Evolutionary conservation across 2,113 vertebrate genomes (phyloP).

Genomic region (Mustelus asterias): DNA sequence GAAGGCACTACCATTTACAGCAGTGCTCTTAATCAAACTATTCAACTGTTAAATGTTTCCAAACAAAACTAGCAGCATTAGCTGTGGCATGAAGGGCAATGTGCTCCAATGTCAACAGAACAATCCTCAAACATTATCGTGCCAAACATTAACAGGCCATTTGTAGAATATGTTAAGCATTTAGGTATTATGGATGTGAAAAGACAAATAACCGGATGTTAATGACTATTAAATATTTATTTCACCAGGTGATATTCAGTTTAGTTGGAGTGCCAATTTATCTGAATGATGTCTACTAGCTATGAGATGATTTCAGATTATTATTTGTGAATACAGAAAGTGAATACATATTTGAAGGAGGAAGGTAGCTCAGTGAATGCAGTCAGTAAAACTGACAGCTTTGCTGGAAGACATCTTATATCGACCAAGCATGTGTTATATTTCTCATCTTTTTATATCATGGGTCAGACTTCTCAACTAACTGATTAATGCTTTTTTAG

Average conservation of each 20-base stretch:
- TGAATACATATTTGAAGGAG: neutral
- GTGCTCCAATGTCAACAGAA: constrained; percentile 12
- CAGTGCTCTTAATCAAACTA: constrained; percentile 31
- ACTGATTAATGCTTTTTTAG: neutral
- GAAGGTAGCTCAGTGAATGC: constrained; percentile 3
- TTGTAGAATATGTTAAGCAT: constrained; percentile 13
- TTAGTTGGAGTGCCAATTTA: constrained; percentile 16
- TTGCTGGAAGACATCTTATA: neutral
- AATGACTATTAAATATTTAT: constrained; percentile 35
- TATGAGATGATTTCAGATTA: constrained; percentile 12
- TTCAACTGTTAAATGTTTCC: constrained; percentile 37
- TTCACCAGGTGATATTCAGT: constrained; percentile 21
- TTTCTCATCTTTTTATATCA: neutral
- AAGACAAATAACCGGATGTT: constrained; percentile 23
- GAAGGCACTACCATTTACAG: constrained; percentile 32
- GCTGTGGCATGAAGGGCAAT: constrained; percentile 23
- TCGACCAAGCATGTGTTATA: neutral
- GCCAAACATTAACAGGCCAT: constrained; percentile 27
- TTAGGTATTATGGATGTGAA: constrained; percentile 28
- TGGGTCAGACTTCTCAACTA: neutral
- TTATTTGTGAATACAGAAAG: constrained; percentile 20
- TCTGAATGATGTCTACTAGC: constrained; percentile 4
- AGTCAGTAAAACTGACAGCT: neutral
- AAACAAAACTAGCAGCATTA: constrained; percentile 36
- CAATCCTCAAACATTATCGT: constrained; percentile 14